Evolutionary conservation across 1,140 invertebrate genomes (phyloP).

Genomic region (Caenorhabditis latens): DNA sequence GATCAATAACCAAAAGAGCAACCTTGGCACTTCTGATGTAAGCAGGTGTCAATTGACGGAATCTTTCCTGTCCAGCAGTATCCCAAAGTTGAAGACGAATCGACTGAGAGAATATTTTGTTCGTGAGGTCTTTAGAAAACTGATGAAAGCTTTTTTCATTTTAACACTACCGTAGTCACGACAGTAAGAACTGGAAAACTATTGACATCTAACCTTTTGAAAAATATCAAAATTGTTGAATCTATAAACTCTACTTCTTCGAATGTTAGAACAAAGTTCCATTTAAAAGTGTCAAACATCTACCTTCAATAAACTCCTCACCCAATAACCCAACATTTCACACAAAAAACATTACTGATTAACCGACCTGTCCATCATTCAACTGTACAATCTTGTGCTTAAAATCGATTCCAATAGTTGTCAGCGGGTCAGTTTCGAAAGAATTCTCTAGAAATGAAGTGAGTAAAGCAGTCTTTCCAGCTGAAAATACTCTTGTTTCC

Average conservation of each 20-base stretch:
- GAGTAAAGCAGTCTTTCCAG: conserved; percentile 60
- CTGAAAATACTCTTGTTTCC: conserved; percentile 25
- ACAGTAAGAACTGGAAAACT: too few species aligned
- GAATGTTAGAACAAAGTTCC: too few species aligned
- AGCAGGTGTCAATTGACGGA: conserved; percentile 58
- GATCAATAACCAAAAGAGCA: conserved; percentile 60
- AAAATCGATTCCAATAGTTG: conserved; percentile 66
- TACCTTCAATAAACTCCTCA: background rate
- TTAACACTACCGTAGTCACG: too few species aligned
- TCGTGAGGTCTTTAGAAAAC: background rate
- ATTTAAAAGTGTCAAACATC: background rate
- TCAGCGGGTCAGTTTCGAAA: conserved; percentile 53
- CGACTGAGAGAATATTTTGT: conserved; percentile 37
- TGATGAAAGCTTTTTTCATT: background rate
- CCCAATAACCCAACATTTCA: background rate
- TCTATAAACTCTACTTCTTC: too few species aligned
- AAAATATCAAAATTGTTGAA: too few species aligned
- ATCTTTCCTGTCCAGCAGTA: conserved; percentile 63
- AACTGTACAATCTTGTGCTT: conserved; percentile 51
- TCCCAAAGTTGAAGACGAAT: conserved; percentile 61
- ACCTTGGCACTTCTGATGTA: conserved; percentile 61
- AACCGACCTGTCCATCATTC: conserved; percentile 55
- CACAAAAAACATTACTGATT: background rate
- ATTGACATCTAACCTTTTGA: too few species aligned
- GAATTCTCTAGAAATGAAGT: conserved; percentile 41